phyloP scores from a whole-genome alignment of 2,888 invertebrate genomes.

The Siphonodentalium dalli region DNA sequence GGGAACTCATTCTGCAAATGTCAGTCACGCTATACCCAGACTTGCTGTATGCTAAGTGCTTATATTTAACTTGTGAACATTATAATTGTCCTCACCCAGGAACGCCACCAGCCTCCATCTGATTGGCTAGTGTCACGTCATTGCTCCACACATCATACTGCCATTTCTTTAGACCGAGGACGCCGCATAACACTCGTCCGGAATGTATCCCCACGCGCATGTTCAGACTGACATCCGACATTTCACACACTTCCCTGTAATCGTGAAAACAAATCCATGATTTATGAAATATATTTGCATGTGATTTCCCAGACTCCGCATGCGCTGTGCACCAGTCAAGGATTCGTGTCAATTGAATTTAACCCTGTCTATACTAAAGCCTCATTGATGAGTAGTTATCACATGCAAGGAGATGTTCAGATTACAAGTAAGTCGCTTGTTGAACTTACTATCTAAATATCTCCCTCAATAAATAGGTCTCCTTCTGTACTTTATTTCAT shows the following conservation, averaged over 20 bases:
- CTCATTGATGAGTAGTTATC: too few relatives aligned
- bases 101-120: conserved; percentile 74
- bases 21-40: conserved; percentile 65
- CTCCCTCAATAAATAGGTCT: too few relatives aligned
- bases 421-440: too few relatives aligned
- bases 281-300: background rate
- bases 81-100: conserved; percentile 76
- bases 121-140: conserved; percentile 76
- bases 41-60: background rate
- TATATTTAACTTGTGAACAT: background rate
- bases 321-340: too few relatives aligned
- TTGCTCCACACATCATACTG: conserved; percentile 94
- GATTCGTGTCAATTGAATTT: too few relatives aligned
- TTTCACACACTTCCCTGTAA: conserved; percentile 82
- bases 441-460: too few relatives aligned
- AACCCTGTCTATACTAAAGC: too few relatives aligned
- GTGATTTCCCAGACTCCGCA: too few relatives aligned
- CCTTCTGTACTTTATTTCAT: too few relatives aligned
- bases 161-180: conserved; percentile 89
- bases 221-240: conserved; percentile 89
- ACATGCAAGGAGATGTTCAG: too few relatives aligned
- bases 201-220: conserved; percentile 94
- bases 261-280: background rate
- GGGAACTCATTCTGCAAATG: too few relatives aligned
- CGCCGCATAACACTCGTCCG: conserved; percentile 87